Evolutionary conservation across 2,888 invertebrate species (phyloP).

Genomic region (Octodonta nipae): DNA sequence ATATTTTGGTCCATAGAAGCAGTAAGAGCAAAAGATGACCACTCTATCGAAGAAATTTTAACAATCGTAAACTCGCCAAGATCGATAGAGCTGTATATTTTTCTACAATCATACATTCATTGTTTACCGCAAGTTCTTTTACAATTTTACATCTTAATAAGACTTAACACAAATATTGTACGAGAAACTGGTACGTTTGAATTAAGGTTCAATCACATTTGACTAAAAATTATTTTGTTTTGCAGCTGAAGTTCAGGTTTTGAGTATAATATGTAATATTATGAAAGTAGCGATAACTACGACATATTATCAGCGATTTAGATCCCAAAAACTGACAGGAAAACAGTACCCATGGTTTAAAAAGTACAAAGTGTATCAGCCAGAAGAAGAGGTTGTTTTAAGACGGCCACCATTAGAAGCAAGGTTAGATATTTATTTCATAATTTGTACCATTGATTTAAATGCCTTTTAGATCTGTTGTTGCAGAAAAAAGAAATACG

Average conservation of each 20-base stretch:
- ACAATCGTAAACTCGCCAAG: conserved; percentile 47
- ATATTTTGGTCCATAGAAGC: conserved; percentile 68
- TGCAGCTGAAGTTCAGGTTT: conserved; percentile 51
- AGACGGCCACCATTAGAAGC: conserved; percentile 9
- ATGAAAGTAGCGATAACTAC: conserved; percentile 57
- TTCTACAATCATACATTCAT: conserved; percentile 66
- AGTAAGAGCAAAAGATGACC: conserved; percentile 45
- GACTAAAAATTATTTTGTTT: conserved; percentile 17
- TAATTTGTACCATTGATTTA: not conserved
- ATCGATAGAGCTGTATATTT: conserved; percentile 61
- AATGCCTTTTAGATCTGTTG: conserved; percentile 8
- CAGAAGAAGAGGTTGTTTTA: conserved; percentile 10
- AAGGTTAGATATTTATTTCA: conserved; percentile 6
- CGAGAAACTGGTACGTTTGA: conserved; percentile 48
- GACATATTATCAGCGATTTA: conserved; percentile 60
- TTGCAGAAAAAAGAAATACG: conserved; percentile 10
- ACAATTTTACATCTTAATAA: conserved; percentile 51
- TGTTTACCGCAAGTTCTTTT: conserved; percentile 59
- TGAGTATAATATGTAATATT: conserved; percentile 53
- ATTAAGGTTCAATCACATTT: no score
- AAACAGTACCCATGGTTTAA: conserved; percentile 60
- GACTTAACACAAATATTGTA: conserved; percentile 41
- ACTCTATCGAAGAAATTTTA: conserved; percentile 47
- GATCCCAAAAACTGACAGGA: conserved; percentile 61
- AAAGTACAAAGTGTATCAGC: conserved; percentile 10